Percentiles rank a stretch among this genome's conserved stretches.
Conservation (phyloP, 2,797 vertebrate species). For the Lepidocolaptes lacrymiger region DNA sequence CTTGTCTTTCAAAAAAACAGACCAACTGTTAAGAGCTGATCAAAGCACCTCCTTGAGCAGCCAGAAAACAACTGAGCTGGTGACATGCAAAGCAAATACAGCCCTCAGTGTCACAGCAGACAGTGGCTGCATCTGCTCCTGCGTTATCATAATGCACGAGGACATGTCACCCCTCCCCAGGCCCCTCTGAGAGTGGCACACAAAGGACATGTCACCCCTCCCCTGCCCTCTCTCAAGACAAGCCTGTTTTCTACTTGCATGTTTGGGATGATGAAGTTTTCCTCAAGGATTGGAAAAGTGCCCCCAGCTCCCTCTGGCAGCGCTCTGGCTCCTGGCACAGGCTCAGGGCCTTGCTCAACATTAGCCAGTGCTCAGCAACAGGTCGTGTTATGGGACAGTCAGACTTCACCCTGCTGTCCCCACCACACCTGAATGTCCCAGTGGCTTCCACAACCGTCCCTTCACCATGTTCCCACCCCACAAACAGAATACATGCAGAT, state of each 20-base stretch:
- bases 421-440: too few relatives aligned
- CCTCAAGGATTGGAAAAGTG: not conserved
- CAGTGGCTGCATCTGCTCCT: not conserved
- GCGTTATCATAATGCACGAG: fast-evolving
- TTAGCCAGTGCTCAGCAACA: not conserved
- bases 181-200: not conserved
- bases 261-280: not conserved
- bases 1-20: not conserved
- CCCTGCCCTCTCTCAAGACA: not conserved
- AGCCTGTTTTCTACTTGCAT: not conserved
- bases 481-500: too few relatives aligned
- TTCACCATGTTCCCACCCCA: not conserved
- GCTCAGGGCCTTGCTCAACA: not conserved
- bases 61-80: not conserved
- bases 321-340: not conserved
- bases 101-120: not conserved
- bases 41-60: not conserved
- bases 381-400: not conserved
- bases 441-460: not conserved
- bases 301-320: not conserved
- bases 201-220: not conserved
- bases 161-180: not conserved
- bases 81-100: not conserved
- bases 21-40: not conserved
- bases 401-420: not conserved